These are phyloP conservation scores for Brachypalpus laphriformis DNA, from an alignment of 2,888 invertebrate species.

Conservation along the genomic window DNA sequence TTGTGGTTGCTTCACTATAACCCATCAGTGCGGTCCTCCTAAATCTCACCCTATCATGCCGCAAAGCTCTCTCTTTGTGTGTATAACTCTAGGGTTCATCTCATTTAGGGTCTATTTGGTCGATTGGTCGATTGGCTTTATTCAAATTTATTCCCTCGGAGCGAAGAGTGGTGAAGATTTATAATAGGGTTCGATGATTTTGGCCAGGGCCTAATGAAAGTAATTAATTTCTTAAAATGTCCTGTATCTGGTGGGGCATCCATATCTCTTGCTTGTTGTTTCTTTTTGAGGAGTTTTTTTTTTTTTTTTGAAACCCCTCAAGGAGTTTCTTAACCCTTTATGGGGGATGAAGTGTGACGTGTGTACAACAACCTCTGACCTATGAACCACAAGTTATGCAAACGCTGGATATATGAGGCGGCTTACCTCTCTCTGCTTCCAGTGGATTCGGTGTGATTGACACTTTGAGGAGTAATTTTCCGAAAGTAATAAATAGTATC, in stretches of 20 bases:
- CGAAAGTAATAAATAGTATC: slow-evolving; percentile 24
- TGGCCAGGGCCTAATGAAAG: slow-evolving; percentile 34
- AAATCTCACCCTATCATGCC: neutral
- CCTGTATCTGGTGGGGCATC: neutral
- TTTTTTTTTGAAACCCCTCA: neutral
- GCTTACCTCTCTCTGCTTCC: neutral
- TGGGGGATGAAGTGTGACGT: neutral
- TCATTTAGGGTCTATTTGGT: slow-evolving; percentile 13
- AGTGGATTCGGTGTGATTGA: slow-evolving; percentile 27
- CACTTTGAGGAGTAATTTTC: slow-evolving; percentile 44
- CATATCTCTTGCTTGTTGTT: no score
- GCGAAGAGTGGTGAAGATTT: slow-evolving; percentile 24
- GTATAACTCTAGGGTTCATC: neutral
- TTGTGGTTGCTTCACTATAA: slow-evolving; percentile 11
- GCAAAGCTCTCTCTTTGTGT: neutral
- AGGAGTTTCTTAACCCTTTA: neutral
- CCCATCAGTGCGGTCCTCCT: neutral
- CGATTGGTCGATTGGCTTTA: slow-evolving; percentile 56
- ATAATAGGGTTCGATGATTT: slow-evolving; percentile 42
- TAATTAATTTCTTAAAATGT: slow-evolving; percentile 42
- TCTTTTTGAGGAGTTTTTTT: neutral
- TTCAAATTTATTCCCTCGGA: slow-evolving; percentile 54
- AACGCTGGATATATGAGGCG: slow-evolving; percentile 21
- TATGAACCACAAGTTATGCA: slow-evolving; percentile 12
- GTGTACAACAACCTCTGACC: slow-evolving; percentile 40